These are phyloP conservation scores for Brachionus rotundiformis DNA, from an alignment of 1,140 invertebrate genomes.

Conservation along the genomic window DNA sequence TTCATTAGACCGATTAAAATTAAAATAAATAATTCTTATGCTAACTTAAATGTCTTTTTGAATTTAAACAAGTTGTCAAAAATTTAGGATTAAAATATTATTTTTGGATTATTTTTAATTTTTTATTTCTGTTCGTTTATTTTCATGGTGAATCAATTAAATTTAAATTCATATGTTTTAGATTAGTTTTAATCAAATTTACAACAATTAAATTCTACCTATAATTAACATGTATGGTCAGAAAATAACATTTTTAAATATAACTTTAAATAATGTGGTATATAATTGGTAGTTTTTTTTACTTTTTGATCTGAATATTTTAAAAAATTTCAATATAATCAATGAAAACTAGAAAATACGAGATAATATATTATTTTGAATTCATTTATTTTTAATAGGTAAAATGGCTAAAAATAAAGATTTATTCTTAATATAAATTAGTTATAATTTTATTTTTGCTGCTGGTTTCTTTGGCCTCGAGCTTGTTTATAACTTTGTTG, in stretches of 20 bases:
- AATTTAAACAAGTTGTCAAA: neutral
- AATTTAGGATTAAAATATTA: neutral
- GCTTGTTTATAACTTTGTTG: neutral
- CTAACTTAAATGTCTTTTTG: neutral
- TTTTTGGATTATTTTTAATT: no score
- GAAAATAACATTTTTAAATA: no score
- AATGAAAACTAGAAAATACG: neutral
- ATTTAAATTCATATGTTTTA: no score
- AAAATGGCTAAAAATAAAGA: conserved; percentile 4
- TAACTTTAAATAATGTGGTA: no score
- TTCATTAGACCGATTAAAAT: conserved; percentile 3
- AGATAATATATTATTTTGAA: neutral
- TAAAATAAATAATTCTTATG: conserved; percentile 18
- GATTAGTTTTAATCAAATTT: no score
- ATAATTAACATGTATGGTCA: no score
- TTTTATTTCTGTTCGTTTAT: no score
- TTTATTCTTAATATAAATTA: neutral
- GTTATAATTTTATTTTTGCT: neutral
- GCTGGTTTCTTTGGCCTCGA: neutral
- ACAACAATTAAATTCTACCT: no score
- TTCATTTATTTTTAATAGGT: conserved; percentile 7
- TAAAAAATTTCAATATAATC: no score
- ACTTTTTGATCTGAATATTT: no score
- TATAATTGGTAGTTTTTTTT: no score
- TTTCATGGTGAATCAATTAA: no score